Base-by-base conservation (phyloP, 2,797 vertebrate genomes). In the Synaphobranchus kaupii region DNA sequence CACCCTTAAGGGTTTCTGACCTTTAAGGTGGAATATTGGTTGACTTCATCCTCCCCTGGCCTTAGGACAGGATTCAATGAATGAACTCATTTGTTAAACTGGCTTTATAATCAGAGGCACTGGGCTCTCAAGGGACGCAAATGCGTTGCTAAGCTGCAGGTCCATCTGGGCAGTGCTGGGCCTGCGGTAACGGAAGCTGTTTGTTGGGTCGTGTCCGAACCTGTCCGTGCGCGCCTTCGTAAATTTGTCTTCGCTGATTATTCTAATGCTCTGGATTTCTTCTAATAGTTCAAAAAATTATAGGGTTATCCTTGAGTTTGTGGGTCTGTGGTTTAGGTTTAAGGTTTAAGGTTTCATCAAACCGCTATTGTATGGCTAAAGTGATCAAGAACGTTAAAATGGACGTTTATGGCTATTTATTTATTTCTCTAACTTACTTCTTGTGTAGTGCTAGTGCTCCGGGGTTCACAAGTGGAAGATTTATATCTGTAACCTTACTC, bases 51-150 rank as follows among this genome's bases (percentile, higher is more conserved):
- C 73, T 60, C 44, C 54, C 73, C 47, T 13, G 17, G 81, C 85
- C 4, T 34, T 22, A 84, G 82, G 17, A 73, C 39, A 58, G 22
- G 34, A 76, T 68, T 84, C 52, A 48, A 39, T 84, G 48, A 84
- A 78, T 76, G 39, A 87, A 22, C 44, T 54, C 56, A 82, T 66
- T 58, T 22, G 60, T 87, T 84, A 76, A 84, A 84, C 66, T 12
- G 44, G 17, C 81, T 73, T 8, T 28, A 52, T 54, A 78, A 84
- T 87, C 68, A 87, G 6, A 83, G 58, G 31, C 50, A 0, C n/a
- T 20, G 60, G 50, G n/a, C 68, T 78, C 50, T 5, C 39, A 13
- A 13, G 68, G 54, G 85, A 86, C 58, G n/a, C 85, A 4, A 31
- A 71, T 28, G 44, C 34, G 80, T 87, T 84, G 63, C 81, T 84